Base-by-base conservation (phyloP, 2,797 vertebrate genomes). In the Helostoma temminkii region DNA sequence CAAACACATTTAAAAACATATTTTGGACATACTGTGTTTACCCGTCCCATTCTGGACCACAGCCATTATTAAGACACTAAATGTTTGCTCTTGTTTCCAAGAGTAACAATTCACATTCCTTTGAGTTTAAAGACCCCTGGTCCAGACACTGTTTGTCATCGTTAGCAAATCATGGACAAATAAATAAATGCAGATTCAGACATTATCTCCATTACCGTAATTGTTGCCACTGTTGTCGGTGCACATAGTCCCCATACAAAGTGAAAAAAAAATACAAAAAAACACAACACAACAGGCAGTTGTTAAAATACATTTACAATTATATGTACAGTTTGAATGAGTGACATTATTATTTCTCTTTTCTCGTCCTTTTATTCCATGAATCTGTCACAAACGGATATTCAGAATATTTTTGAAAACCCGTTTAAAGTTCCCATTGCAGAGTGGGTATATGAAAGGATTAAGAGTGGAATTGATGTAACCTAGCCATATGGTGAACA, bases 391-490 rank as follows among this genome's bases (percentile, higher is more conserved):
- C 50, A 81, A 66, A 71, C 12, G 24, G 37, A 92, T 93, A 60
- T 88, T 94, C 62, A 98, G 90, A 57, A 97, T 94, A 68, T 89
- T 96, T 92, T 95, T 98, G 83, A 99, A 99, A 10, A 97, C 96
- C 74, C 95, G 93, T 89, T 97, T 98, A 85, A 99, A 98, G 72
- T 96, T 98, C 16, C 97, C 95, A 6, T 98, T 99, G 81, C 97
- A 99, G 39, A 99, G 90, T 0, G 98, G 97, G 39, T 99, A 99
- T 59, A 99, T 97, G 69, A 99, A 96, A 0, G 98, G 98, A 53
- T 99, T 98, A 21, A 99, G 81, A 0, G 97, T 97, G 50, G 98
- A 99, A 91, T 99, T 99, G 65, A 99, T 88, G 71, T 98, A 99
- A 28, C 98, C 98, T 0, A 99, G 92, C 98, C 98, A 99, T 78